These are phyloP conservation scores for Atta colombica DNA, from an alignment of 1,140 invertebrate genomes.

Conservation along the genomic window DNA sequence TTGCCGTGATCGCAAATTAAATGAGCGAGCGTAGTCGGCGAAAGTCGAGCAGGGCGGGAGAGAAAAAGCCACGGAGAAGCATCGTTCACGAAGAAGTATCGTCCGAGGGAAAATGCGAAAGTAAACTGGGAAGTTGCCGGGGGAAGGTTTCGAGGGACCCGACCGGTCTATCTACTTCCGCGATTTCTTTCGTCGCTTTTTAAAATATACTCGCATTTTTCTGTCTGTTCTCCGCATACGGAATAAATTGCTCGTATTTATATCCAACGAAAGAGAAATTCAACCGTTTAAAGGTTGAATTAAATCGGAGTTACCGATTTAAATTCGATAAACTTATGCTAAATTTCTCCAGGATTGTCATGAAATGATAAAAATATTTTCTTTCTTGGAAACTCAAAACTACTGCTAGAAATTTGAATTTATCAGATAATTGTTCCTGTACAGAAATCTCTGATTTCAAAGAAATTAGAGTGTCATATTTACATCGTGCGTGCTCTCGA, in stretches of 20 bases:
- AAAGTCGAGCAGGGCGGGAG: slow-evolving; percentile 63
- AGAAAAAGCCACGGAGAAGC: slow-evolving; percentile 50
- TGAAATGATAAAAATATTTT: slow-evolving; percentile 6
- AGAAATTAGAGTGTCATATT: slow-evolving; percentile 51
- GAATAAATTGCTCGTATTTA: neutral
- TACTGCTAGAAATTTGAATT: neutral
- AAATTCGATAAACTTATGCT: neutral
- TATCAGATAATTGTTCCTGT: slow-evolving; percentile 38
- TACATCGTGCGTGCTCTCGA: slow-evolving; percentile 14
- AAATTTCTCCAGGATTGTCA: slow-evolving; percentile 12
- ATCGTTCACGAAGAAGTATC: slow-evolving; percentile 1
- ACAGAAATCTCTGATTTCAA: slow-evolving; percentile 39
- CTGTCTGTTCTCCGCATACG: neutral
- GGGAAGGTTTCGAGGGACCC: neutral
- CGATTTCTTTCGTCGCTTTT: slow-evolving; percentile 32
- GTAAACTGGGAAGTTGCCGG: neutral
- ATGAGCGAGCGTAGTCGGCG: slow-evolving; percentile 44
- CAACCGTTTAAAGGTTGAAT: neutral
- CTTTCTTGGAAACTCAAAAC: slow-evolving; percentile 55
- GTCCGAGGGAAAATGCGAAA: slow-evolving; percentile 9
- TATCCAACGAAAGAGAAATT: neutral
- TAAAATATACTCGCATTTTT: slow-evolving; percentile 6
- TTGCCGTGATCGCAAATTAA: slow-evolving; percentile 68
- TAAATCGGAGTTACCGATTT: too few relatives aligned
- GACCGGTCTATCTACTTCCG: slow-evolving; percentile 1